A percentile compares a stretch with the other conserved stretches of the same genome.
phyloP scores from a whole-genome alignment of 2,888 invertebrate species.

The Synanthedon formicaeformis region DNA sequence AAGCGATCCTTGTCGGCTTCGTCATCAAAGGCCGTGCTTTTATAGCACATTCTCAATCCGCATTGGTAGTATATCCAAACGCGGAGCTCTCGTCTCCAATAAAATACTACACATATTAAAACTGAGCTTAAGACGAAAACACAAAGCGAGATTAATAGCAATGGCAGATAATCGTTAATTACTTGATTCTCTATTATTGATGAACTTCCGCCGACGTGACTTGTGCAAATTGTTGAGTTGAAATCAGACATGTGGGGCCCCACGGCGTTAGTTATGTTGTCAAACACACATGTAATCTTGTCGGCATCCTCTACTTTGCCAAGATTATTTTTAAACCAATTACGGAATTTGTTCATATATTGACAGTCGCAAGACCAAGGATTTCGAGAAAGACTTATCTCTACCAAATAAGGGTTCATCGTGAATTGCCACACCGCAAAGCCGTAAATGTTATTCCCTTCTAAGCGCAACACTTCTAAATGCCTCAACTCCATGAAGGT shows the following conservation, averaged over 20 bases:
- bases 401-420: constrained; percentile 87
- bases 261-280: constrained; percentile 77
- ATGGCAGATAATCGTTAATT: constrained; percentile 84
- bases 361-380: constrained; percentile 93
- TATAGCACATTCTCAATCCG: constrained; percentile 88
- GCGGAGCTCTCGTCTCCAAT: constrained; percentile 83
- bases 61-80: constrained; percentile 90
- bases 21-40: constrained; percentile 83
- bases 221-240: constrained; percentile 82
- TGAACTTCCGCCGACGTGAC: constrained; percentile 78
- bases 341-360: constrained; percentile 82
- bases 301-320: constrained; percentile 85
- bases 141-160: constrained; percentile 81
- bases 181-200: constrained; percentile 80
- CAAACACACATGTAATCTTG: constrained; percentile 81
- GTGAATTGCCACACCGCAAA: constrained; percentile 90
- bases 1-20: constrained; percentile 86
- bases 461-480: constrained; percentile 85
- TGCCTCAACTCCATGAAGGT: constrained; percentile 85
- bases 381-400: constrained; percentile 85
- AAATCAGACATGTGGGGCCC: constrained; percentile 81
- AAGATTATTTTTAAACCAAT: constrained; percentile 82
- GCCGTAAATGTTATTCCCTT: constrained; percentile 83
- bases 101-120: constrained; percentile 81
- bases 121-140: constrained; percentile 82